Conservation (phyloP, 2,888 invertebrate genomes). For the Chalcis sispes region DNA sequence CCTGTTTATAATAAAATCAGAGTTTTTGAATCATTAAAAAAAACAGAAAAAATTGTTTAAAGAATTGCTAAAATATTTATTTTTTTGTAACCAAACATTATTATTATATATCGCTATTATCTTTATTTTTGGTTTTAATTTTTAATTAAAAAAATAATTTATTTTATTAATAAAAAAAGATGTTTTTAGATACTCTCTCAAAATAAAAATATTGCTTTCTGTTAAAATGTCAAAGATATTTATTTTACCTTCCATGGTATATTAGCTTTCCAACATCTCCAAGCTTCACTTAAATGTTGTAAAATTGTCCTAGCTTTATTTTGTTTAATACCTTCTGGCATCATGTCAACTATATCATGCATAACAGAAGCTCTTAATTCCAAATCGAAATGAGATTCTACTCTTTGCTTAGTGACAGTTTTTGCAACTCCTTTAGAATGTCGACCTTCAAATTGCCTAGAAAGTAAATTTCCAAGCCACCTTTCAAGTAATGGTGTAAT, state of each 20-base stretch:
- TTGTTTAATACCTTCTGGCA: conserved; percentile 99
- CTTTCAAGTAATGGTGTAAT: conserved; percentile 98
- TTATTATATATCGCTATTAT: too few species aligned
- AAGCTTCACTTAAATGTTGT: conserved; percentile 99
- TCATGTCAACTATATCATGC: conserved; percentile 99
- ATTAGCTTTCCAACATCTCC: conserved; percentile 99
- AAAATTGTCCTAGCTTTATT: conserved; percentile 99
- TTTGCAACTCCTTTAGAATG: conserved; percentile 99
- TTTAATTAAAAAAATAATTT: conserved; percentile 32
- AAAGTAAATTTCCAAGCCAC: conserved; percentile 99
- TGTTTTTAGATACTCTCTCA: background rate
- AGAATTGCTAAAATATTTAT: background rate
- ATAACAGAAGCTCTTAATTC: conserved; percentile 97
- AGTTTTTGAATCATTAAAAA: background rate
- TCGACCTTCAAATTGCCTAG: conserved; percentile 98
- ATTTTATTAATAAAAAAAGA: conserved; percentile 45
- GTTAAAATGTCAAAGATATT: background rate
- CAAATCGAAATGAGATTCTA: conserved; percentile 99
- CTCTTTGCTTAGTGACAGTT: conserved; percentile 99
- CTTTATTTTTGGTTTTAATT: too few species aligned
- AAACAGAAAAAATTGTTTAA: conserved; percentile 9
- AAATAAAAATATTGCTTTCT: background rate
- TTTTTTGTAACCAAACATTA: background rate
- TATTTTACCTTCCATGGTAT: conserved; percentile 96
- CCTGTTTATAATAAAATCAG: conserved; percentile 76